Evolutionary conservation across 30 jellyfish, hydroid and myxozoan genomes (phyloP).

Genomic region (Chironex yamaguchii): DNA sequence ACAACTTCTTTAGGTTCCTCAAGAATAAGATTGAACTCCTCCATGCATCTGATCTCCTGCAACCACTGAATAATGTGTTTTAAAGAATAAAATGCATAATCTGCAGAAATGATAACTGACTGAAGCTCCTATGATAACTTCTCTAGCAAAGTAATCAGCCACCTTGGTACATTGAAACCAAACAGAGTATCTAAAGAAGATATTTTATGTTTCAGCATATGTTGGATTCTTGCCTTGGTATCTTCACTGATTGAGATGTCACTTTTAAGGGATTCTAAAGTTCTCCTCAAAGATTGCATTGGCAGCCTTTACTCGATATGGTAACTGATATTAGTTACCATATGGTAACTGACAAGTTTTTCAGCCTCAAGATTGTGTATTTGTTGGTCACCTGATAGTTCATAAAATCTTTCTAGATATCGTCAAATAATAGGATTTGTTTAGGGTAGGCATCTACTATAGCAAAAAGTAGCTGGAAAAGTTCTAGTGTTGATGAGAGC

Average conservation of each 20-base stretch:
- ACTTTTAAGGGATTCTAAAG: constrained; percentile 14
- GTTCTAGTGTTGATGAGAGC: too few relatives aligned
- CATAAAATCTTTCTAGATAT: constrained; percentile 27
- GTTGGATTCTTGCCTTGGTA: not conserved
- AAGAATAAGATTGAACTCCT: not conserved
- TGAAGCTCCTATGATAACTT: not conserved
- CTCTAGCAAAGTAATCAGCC: not conserved
- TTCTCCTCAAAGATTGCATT: too few relatives aligned
- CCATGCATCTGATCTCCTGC: not conserved
- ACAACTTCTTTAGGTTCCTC: too few relatives aligned
- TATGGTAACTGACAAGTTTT: not conserved
- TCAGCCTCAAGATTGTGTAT: constrained; percentile 20
- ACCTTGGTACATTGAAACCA: not conserved
- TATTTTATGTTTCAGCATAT: not conserved
- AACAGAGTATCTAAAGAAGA: not conserved
- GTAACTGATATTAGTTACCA: too few relatives aligned
- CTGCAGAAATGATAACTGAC: not conserved
- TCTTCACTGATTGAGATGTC: constrained; percentile 2
- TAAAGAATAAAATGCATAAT: not conserved
- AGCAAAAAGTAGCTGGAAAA: not conserved
- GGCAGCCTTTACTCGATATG: not conserved
- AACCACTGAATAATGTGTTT: not conserved
- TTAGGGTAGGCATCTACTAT: not conserved
- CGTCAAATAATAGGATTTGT: not conserved
- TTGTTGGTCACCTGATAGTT: constrained; percentile 7